Evolutionary conservation across 2,888 invertebrate species (phyloP).

Genomic region (Acleris emargana): DNA sequence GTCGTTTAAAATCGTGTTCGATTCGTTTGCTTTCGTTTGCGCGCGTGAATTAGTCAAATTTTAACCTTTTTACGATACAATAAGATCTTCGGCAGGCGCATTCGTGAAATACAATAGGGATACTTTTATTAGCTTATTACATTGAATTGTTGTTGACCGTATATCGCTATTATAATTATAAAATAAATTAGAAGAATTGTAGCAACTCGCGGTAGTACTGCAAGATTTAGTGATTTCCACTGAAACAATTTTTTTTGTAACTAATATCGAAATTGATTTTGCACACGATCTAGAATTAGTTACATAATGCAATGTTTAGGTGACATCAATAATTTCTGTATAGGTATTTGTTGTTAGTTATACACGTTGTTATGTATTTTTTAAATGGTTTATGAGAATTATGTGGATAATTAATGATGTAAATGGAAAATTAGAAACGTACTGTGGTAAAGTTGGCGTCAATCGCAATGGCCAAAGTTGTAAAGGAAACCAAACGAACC

Average conservation of each 20-base stretch:
- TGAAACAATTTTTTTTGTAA: conserved; percentile 18
- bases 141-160: conserved; percentile 48
- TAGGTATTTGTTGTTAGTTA: conserved; percentile 35
- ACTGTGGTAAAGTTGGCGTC: conserved; percentile 4
- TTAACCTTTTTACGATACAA: too few relatives aligned
- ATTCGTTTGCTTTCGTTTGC: too few relatives aligned
- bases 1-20: too few relatives aligned
- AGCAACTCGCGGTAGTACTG: conserved; percentile 44
- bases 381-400: conserved; percentile 35
- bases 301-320: conserved; percentile 33
- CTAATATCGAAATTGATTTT: conserved; percentile 20
- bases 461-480: too few relatives aligned
- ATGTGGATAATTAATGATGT: conserved; percentile 12
- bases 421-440: conserved; percentile 14
- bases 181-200: conserved; percentile 45
- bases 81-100: too few relatives aligned
- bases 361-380: conserved; percentile 37
- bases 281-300: conserved; percentile 27
- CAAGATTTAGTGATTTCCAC: conserved; percentile 20
- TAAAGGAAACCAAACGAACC: too few relatives aligned
- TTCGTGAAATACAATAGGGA: background rate
- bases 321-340: conserved; percentile 28
- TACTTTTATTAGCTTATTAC: conserved; percentile 30
- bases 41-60: too few relatives aligned
- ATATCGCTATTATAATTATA: conserved; percentile 47